Percentiles rank a stretch among this genome's conserved stretches.
Conservation (phyloP, 2,888 invertebrate genomes). For the Macroteleia sp. region DNA sequence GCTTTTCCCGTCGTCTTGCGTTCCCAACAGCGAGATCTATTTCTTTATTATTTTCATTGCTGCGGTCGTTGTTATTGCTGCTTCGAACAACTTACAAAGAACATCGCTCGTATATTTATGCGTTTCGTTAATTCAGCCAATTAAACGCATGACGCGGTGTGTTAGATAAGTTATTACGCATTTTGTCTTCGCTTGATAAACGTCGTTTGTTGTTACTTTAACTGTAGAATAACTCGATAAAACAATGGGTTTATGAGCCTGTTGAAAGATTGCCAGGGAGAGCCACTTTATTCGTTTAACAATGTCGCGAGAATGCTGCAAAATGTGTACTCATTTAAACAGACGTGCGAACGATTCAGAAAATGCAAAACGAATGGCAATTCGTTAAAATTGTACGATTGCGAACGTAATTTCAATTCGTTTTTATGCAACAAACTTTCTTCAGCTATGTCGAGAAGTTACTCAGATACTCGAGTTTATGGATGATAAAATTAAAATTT, state of each 20-base stretch:
- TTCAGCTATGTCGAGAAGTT: too few species aligned
- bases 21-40: slow-evolving; percentile 11
- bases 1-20: too few species aligned
- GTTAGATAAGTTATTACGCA: slow-evolving; percentile 33
- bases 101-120: slow-evolving; percentile 30
- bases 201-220: slow-evolving; percentile 8
- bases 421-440: too few species aligned
- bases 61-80: not conserved
- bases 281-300: not conserved
- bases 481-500: too few species aligned
- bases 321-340: too few species aligned
- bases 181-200: slow-evolving; percentile 14
- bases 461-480: too few species aligned
- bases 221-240: slow-evolving; percentile 3
- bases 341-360: too few species aligned
- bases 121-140: slow-evolving; percentile 45
- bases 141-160: slow-evolving; percentile 15
- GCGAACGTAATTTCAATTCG: too few species aligned
- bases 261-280: not conserved
- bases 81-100: slow-evolving; percentile 11
- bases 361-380: too few species aligned
- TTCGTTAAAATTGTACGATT: too few species aligned
- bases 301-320: too few species aligned
- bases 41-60: slow-evolving; percentile 26
- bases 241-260: slow-evolving; percentile 27